Evolutionary conservation across 2,113 vertebrate species (phyloP).

Genomic region (Protobothrops mucrosquamatus): DNA sequence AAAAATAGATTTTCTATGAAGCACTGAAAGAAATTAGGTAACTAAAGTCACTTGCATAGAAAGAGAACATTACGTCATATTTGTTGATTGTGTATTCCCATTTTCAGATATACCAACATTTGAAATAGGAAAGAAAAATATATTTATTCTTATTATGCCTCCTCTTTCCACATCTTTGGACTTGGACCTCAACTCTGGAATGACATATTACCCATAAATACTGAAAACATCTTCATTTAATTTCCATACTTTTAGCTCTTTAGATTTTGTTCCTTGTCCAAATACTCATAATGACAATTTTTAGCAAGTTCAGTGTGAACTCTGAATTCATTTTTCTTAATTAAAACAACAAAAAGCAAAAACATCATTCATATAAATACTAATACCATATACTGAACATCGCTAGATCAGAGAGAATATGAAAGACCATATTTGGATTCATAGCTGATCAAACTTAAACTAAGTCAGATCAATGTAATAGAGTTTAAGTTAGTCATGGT

Average conservation of each 20-base stretch:
- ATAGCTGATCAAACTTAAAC: neutral
- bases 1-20: neutral
- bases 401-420: neutral
- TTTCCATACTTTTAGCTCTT: neutral
- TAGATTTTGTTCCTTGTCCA: neutral
- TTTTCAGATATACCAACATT: neutral
- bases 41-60: neutral
- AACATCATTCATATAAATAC: neutral
- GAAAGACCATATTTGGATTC: neutral
- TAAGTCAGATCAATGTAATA: neutral
- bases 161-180: neutral
- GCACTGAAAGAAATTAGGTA: neutral
- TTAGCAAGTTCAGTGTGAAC: neutral
- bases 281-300: neutral
- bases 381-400: neutral
- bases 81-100: neutral
- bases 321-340: neutral
- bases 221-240: neutral
- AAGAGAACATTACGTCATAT: neutral
- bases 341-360: neutral
- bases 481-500: neutral
- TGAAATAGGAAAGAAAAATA: neutral
- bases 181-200: neutral
- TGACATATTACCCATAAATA: neutral
- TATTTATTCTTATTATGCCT: neutral